These are phyloP conservation scores for Argyresthia goedartella DNA, from an alignment of 2,888 invertebrate genomes.

Conservation along the genomic window DNA sequence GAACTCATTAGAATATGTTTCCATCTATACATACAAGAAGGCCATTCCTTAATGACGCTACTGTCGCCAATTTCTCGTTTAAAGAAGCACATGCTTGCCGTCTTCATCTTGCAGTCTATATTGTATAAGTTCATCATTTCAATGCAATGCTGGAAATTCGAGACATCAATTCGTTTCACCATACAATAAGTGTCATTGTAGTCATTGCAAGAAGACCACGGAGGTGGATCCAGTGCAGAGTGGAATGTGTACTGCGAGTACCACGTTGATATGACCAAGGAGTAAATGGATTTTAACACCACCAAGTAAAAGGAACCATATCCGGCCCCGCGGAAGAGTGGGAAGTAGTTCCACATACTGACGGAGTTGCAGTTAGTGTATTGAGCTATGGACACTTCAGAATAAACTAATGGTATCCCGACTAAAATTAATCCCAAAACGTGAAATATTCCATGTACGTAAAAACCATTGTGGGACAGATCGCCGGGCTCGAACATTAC, in stretches of 20 bases:
- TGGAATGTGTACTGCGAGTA: constrained; percentile 45
- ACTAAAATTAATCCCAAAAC: constrained; percentile 33
- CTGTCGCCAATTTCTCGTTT: constrained; percentile 42
- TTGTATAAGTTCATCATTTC: constrained; percentile 40
- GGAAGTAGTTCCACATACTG: constrained; percentile 49
- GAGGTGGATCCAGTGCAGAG: constrained; percentile 38
- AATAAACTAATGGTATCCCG: constrained; percentile 51
- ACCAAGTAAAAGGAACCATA: constrained; percentile 37
- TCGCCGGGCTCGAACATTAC: constrained; percentile 31
- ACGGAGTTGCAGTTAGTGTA: constrained; percentile 45
- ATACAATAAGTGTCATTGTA: constrained; percentile 35
- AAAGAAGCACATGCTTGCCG: constrained; percentile 47
- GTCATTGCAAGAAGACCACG: constrained; percentile 49
- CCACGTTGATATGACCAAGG: constrained; percentile 40
- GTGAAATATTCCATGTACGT: constrained; percentile 29
- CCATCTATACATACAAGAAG: constrained; percentile 32
- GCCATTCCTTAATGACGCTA: constrained; percentile 21
- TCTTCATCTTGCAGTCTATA: constrained; percentile 51
- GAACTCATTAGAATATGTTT: constrained; percentile 28
- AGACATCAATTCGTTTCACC: constrained; percentile 47
- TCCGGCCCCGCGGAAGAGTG: constrained; percentile 42
- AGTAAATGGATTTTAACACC: constrained; percentile 34
- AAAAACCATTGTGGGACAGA: constrained; percentile 42
- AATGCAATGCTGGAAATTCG: constrained; percentile 51
- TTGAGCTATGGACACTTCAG: constrained; percentile 52